Percentiles rank a stretch among this genome's conserved stretches.
These are phyloP conservation scores for Andrena fulva DNA, from an alignment of 2,888 invertebrate species.

Conservation along the genomic window DNA sequence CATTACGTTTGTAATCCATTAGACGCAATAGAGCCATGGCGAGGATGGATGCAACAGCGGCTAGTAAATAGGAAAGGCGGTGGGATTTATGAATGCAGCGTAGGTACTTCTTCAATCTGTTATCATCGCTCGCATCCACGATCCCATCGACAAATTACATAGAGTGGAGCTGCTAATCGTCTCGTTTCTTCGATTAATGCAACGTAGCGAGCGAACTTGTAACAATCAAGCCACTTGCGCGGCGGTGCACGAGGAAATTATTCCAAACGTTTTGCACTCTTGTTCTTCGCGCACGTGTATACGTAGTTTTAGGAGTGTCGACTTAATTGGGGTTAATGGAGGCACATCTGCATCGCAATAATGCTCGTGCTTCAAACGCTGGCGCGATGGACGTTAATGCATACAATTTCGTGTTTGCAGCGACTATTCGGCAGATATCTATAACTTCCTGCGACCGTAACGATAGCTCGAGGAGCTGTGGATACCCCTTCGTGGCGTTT, in stretches of 20 bases:
- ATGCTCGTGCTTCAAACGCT: constrained; percentile 10
- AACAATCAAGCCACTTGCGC: constrained; percentile 74
- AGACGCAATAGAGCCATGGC: neutral
- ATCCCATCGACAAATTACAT: constrained; percentile 5
- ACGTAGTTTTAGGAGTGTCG: constrained; percentile 52
- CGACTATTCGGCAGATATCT: no score
- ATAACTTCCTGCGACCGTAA: neutral
- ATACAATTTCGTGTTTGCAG: neutral
- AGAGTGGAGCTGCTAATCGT: constrained; percentile 18
- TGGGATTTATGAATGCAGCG: neutral
- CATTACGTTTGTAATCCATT: neutral
- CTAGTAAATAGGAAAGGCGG: neutral
- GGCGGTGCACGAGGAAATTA: constrained; percentile 52
- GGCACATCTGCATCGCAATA: constrained; percentile 42
- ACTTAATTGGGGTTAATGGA: constrained; percentile 63
- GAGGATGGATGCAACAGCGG: constrained; percentile 6
- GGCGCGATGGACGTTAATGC: constrained; percentile 4
- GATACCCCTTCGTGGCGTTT: neutral
- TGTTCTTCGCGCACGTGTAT: constrained; percentile 23
- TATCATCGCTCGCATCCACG: constrained; percentile 2
- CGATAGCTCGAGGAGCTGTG: neutral
- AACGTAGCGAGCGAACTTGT: constrained; percentile 67
- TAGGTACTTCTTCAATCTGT: neutral
- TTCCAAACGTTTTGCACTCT: constrained; percentile 20
- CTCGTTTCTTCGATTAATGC: constrained; percentile 42